Percentiles rank a stretch among this genome's conserved stretches.
Evolutionary conservation across 2,888 invertebrate species (phyloP).

Genomic region (Hydrotaea diabolus): DNA sequence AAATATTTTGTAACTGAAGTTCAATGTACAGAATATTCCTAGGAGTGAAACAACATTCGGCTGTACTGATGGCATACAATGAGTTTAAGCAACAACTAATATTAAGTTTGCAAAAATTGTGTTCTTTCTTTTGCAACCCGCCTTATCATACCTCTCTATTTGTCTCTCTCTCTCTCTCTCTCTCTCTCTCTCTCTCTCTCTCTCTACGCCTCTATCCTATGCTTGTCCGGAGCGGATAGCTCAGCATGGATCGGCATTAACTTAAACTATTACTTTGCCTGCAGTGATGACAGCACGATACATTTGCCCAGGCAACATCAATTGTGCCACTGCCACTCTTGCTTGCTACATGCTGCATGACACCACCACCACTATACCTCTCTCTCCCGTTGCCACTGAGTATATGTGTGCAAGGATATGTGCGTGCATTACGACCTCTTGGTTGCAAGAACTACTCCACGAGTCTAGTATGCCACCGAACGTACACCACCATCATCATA

Average conservation of each 20-base stretch:
- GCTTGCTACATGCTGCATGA: background rate
- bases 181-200: too few relatives aligned
- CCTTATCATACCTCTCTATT: background rate
- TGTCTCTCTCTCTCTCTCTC: too few relatives aligned
- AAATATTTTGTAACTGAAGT: too few relatives aligned
- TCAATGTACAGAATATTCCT: too few relatives aligned
- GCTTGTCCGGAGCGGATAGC: background rate
- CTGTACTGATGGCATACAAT: too few relatives aligned
- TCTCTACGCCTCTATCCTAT: too few relatives aligned
- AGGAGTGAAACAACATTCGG: too few relatives aligned
- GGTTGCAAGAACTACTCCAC: background rate
- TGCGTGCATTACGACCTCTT: constrained; percentile 16
- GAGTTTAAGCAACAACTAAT: too few relatives aligned
- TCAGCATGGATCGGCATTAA: constrained; percentile 54
- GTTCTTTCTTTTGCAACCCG: background rate
- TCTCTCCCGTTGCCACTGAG: background rate
- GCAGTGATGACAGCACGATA: constrained; percentile 60
- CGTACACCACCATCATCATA: background rate
- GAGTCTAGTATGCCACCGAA: too few relatives aligned
- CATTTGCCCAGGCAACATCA: constrained; percentile 13
- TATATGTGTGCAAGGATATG: background rate
- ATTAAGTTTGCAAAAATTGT: too few relatives aligned
- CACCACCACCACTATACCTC: background rate
- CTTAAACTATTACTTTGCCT: constrained; percentile 59
- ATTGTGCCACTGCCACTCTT: background rate